Base-by-base conservation (phyloP, 1,140 invertebrate genomes). In the Araneus ventricosus region DNA sequence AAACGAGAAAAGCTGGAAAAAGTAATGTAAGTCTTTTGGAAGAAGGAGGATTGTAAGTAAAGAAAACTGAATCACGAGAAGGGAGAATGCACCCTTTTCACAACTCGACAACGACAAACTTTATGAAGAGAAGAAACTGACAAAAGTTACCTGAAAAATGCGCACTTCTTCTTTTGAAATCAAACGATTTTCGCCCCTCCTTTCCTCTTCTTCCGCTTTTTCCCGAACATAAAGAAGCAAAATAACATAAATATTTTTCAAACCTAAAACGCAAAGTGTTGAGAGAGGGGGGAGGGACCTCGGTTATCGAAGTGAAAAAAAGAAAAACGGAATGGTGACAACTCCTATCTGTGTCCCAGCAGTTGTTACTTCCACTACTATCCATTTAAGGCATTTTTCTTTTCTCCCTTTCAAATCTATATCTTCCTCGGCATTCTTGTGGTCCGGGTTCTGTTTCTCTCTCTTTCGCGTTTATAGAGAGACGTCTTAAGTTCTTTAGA, bases 181-280 rank as follows among this genome's bases (percentile, higher is more conserved):
- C 70, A 37, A 75, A 75, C 70, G 70, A 75, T 75, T 75, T 75
- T 75, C 30, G 30, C 70, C 20, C 70, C 17, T 14, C n/a, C 61
- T 5, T 24, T 8, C 61, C 70, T 20, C 70, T 34, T 75, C 70
- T 75, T 75, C 70, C 70, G 70, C 30, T 75, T 37, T 37, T 75
- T 34, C 22, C 27, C 14, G 70, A 86, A 70, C 80, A 91, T 84
- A 91, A 91, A 91, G 80, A 91, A 91, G 30, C 27, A 92, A 92
- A 85, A 86, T 75, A 92, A 92, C 90, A 86, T 70, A 92, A 92
- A 92, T 92, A 86, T 92, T 92, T 63, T 70, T 90, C 67, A 75
- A 80, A 27, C 24, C 34, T 24, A 84, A 84, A 84, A 84, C 52
- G 41, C 59, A 39, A 30, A 52, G 30, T 37, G 59, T 87, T 34